Percentiles rank a stretch among this genome's conserved stretches.
Evolutionary conservation across 1,140 invertebrate species (phyloP).

Genomic region (Rhagoletis zephyria): DNA sequence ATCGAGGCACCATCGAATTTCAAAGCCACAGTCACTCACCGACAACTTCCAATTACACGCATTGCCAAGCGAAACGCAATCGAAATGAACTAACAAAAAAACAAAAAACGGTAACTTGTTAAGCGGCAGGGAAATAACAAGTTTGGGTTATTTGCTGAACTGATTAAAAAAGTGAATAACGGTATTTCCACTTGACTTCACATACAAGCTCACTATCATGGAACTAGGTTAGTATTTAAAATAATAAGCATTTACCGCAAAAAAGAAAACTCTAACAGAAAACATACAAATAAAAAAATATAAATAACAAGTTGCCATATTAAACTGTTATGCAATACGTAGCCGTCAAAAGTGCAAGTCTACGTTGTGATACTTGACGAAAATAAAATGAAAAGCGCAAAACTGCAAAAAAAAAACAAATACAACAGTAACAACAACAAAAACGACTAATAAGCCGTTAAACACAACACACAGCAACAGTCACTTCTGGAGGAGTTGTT

Average conservation of each 20-base stretch:
- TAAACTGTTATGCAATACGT: slow-evolving; percentile 41
- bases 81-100: background rate
- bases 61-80: background rate
- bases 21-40: slow-evolving; percentile 23
- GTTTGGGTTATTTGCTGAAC: slow-evolving; percentile 4
- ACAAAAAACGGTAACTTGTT: background rate
- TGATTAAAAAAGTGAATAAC: slow-evolving; percentile 5
- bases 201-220: slow-evolving; percentile 58
- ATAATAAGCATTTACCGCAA: background rate
- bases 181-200: slow-evolving; percentile 54
- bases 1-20: slow-evolving; percentile 1
- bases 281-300: background rate
- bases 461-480: background rate
- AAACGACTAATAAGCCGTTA: background rate
- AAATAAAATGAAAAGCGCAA: slow-evolving; percentile 6
- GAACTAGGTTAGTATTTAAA: slow-evolving; percentile 56
- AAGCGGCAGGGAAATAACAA: background rate
- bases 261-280: background rate
- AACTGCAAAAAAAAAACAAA: background rate
- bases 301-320: background rate
- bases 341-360: slow-evolving; percentile 47
- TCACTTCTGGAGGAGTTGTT: background rate
- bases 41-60: background rate
- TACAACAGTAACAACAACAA: background rate
- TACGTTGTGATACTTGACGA: background rate